Conservation (phyloP, 2,888 invertebrate species). For the Muschampia plurimacula region DNA sequence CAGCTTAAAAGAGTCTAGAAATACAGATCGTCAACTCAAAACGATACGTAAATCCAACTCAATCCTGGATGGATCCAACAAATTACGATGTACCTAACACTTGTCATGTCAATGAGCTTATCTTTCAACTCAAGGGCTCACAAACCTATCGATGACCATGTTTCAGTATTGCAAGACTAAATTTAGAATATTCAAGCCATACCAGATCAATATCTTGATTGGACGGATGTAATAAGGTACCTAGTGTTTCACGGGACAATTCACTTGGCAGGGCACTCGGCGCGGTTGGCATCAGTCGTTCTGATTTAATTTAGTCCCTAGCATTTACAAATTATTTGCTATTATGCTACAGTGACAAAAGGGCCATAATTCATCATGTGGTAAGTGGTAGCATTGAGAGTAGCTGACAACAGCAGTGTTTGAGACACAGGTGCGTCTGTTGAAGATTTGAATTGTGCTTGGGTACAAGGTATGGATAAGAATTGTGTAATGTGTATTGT, state of each 20-base stretch:
- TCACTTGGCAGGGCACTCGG: constrained; percentile 32
- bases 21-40: background rate
- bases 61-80: background rate
- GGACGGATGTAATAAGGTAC: constrained; percentile 39
- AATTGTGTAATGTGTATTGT: background rate
- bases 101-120: constrained; percentile 6
- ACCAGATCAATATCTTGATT: constrained; percentile 40
- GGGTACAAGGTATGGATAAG: background rate
- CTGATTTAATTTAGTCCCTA: constrained; percentile 38
- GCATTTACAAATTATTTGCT: constrained; percentile 37
- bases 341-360: constrained; percentile 37
- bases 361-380: constrained; percentile 27
- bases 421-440: background rate
- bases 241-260: constrained; percentile 39
- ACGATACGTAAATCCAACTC: background rate
- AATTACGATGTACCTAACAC: background rate
- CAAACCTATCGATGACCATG: constrained; percentile 18
- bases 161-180: constrained; percentile 25
- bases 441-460: constrained; percentile 1
- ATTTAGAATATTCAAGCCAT: constrained; percentile 34
- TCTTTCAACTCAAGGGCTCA: constrained; percentile 20
- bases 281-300: constrained; percentile 32
- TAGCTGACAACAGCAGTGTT: constrained; percentile 8
- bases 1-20: too few species aligned
- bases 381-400: constrained; percentile 28